Evolutionary conservation across 2,888 invertebrate species (phyloP), one percentile per base, ranked within the genome.

Genomic region (Sicus ferrugineus): DNA sequence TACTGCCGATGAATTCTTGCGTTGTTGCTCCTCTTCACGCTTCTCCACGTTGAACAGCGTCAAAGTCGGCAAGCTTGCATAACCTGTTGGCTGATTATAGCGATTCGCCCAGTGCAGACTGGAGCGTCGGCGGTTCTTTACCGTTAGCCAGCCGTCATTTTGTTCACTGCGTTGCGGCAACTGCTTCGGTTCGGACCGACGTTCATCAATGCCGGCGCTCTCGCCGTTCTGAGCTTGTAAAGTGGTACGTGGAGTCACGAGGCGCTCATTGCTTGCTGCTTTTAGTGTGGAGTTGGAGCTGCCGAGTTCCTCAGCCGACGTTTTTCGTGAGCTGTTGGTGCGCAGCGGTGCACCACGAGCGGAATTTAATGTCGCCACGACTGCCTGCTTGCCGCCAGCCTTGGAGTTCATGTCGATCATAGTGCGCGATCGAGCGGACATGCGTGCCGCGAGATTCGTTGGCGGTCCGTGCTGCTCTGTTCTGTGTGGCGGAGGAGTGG

Each of bases 81-180:
- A 94, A 0, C 93, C 93, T 2, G 93, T 93, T 0, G 94, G 93
- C 80, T 93, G 92, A 78, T 93, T 89, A 79, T 93, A 95, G 71
- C 94, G 88, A 73, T 91, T 92, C 0, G 91, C 87, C 92, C 92
- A 92, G 74, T 91, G 89, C 19, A 90, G 89, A 80, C 91, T 91
- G 1, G 89, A 89, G 62, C 91, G 88, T 30, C 93, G 87, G 48
- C 92, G 88, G 59, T 92, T 91, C 77, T 94, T 92, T 0, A 97
- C 97, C 0, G 94, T 96, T 73, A 95, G 89, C 97, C 96, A 97
- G 0, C 96, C 97, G 75, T 93, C 93, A 50, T 88, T 80, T 23
- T 82, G 81, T 19, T 69, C 71, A 34, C 70, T 73, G 23, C 66
- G 70, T 26, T 19, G 19, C 0, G 67, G 67, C 78, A 80, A 74